These are phyloP conservation scores for Zeuzera pyrina DNA, from an alignment of 2,888 invertebrate genomes.

Conservation along the genomic window DNA sequence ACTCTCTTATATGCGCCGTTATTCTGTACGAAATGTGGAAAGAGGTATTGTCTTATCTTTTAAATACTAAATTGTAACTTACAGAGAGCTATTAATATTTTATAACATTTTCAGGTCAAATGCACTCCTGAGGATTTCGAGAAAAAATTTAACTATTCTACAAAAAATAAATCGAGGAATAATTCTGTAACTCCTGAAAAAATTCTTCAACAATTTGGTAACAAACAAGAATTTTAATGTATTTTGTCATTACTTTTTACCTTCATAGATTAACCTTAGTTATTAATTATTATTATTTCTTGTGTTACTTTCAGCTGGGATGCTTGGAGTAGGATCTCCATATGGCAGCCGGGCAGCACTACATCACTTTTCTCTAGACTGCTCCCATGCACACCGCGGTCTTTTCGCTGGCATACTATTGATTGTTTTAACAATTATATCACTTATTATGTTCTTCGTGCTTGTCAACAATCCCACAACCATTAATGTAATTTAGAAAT, in stretches of 20 bases:
- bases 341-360: conserved; percentile 59
- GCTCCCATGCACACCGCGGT: conserved; percentile 86
- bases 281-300: background rate
- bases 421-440: conserved; percentile 87
- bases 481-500: conserved; percentile 66
- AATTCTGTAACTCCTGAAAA: conserved; percentile 67
- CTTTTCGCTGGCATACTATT: conserved; percentile 82
- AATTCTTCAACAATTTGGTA: conserved; percentile 66
- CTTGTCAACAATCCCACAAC: conserved; percentile 77
- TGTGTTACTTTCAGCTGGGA: conserved; percentile 74
- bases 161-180: conserved; percentile 56
- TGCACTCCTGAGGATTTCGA: conserved; percentile 64
- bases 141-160: conserved; percentile 43
- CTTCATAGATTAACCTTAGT: too few relatives aligned
- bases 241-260: background rate
- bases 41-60: too few relatives aligned
- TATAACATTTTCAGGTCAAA: conserved; percentile 54
- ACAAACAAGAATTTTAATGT: background rate
- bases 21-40: conserved; percentile 94
- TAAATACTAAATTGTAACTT: too few relatives aligned
- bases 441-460: conserved; percentile 92
- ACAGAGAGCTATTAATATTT: too few relatives aligned
- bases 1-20: conserved; percentile 92
- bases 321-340: conserved; percentile 59
- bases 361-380: conserved; percentile 85